Base-by-base conservation (phyloP, 2,797 vertebrate species). In the Euphonia xanthogaster region DNA sequence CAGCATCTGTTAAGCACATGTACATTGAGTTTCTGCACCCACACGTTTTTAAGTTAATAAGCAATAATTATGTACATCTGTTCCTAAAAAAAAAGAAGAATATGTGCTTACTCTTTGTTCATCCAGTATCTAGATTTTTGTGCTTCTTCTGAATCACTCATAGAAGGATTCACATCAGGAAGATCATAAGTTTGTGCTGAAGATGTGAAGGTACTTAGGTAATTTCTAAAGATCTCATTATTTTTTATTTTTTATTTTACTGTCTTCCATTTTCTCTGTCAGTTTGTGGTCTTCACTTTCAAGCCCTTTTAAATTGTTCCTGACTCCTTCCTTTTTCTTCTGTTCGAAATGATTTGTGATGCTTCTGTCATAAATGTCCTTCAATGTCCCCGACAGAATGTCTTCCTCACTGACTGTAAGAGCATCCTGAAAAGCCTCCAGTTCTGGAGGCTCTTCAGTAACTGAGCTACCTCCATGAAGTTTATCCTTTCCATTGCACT, bases 41-140 rank as follows among this genome's bases (percentile, higher is more conserved):
- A 48, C 11, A 61, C 6, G 1, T 88, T 83, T 30, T 20, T 53
- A 27, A 39, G 3, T 60, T 70, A 79, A 60, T 57, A 67, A 84
- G 16, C 9, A 78, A 30, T 48, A 74, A 66, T 47, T 42, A 40
- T 7, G 11, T 72, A 80, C 4, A 33, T 23, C 6, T 68, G 6
- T 39, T 79, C 51, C 21, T 54, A 44, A 71, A 76, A 67, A n/a
- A 37, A 37, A 27, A 42, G 6, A 74, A 71, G 10, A 77, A 9
- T 24, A 75, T 12, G 3, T n/a, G 12, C 95, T 97, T 96, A 97
- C 96, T 87, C 33, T 96, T 97, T 97, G 14, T 50, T 94, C 7
- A 90, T 84, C 94, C 95, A 96, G 7, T 37, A 61, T 23, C 42
- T 48, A 50, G 57, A 62, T 37, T 70, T 80, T 51, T 90, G 67